Evolutionary conservation across 2,888 invertebrate species (phyloP).

Genomic region (Apotomis turbidana): DNA sequence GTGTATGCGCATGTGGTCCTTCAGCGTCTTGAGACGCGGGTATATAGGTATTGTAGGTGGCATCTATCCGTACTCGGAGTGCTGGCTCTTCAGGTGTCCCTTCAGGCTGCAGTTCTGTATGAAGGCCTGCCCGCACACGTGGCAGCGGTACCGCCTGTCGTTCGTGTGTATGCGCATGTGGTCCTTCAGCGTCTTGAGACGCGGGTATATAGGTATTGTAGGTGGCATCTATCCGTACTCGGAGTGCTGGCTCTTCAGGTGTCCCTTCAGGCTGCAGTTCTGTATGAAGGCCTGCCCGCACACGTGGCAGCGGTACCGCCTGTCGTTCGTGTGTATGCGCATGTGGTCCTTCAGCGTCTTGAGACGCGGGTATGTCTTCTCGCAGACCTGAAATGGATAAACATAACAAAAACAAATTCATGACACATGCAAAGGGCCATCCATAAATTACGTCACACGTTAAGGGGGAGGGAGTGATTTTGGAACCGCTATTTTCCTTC

Average conservation of each 20-base stretch:
- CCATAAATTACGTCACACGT: no score
- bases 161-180: background rate
- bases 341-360: slow-evolving; percentile 46
- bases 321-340: slow-evolving; percentile 43
- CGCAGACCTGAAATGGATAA: background rate
- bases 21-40: no score
- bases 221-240: slow-evolving; percentile 61
- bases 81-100: no score
- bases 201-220: no score
- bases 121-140: background rate
- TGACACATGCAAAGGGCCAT: no score
- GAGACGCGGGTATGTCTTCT: slow-evolving; percentile 42
- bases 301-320: slow-evolving; percentile 56
- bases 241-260: slow-evolving; percentile 76
- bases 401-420: no score
- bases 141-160: no score
- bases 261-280: slow-evolving; percentile 75
- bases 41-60: no score
- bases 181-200: no score
- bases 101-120: background rate
- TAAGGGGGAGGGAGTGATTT: no score
- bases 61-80: slow-evolving; percentile 44
- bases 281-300: slow-evolving; percentile 78
- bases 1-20: no score
- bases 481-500: no score